Conservation (phyloP, 2,888 invertebrate genomes). For the Trissolcus japonicus region DNA sequence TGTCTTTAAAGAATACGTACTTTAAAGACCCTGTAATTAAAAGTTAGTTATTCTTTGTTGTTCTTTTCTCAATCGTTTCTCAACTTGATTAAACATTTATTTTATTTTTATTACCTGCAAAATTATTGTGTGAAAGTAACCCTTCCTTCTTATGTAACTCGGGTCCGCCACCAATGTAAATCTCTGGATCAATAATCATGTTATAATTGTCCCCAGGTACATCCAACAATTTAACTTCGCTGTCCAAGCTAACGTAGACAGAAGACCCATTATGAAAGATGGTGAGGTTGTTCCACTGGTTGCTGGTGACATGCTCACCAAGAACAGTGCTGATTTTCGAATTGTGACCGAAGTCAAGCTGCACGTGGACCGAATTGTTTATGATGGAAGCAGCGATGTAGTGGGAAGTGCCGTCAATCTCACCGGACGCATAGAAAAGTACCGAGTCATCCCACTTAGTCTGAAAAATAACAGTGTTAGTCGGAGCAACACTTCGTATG, state of each 20-base stretch:
- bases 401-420: conserved; percentile 90
- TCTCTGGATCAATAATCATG: conserved; percentile 94
- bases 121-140: conserved; percentile 88
- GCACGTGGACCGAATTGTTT: conserved; percentile 89
- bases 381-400: conserved; percentile 92
- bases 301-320: conserved; percentile 84
- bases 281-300: conserved; percentile 93
- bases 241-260: conserved; percentile 86
- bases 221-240: conserved; percentile 83
- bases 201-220: conserved; percentile 84
- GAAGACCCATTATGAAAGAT: conserved; percentile 87
- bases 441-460: conserved; percentile 94
- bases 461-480: conserved; percentile 74
- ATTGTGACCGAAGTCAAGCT: conserved; percentile 90
- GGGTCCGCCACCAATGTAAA: conserved; percentile 93
- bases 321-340: conserved; percentile 83
- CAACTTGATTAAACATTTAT: not conserved
- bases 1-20: conserved; percentile 95
- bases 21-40: conserved; percentile 87
- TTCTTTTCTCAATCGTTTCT: too few species aligned
- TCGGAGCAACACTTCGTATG: not conserved
- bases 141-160: conserved; percentile 90
- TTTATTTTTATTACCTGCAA: conserved; percentile 78
- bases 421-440: conserved; percentile 94
- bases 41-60: not conserved